Percentiles rank a stretch among this genome's conserved stretches.
Conservation (phyloP, 2,888 invertebrate species). For the Marronus borbonicus region DNA sequence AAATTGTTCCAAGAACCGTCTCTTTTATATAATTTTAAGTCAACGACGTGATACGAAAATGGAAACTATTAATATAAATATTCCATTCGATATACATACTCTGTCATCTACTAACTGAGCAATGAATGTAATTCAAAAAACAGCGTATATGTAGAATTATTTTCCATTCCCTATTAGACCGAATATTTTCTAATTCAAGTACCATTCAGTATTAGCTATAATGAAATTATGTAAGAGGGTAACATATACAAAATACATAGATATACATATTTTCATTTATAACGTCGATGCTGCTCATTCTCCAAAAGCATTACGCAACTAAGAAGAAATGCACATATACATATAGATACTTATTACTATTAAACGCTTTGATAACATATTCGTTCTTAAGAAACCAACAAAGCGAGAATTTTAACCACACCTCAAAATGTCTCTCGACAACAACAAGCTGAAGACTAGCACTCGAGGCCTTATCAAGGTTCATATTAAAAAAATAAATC, state of each 20-base stretch:
- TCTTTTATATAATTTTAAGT: no score
- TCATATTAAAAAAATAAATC: conserved; percentile 33
- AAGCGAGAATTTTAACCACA: conserved; percentile 42
- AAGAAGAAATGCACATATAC: conserved; percentile 21
- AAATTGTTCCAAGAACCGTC: no score
- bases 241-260: not conserved
- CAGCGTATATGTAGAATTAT: no score
- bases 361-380: conserved; percentile 22
- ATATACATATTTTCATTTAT: not conserved
- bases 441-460: not conserved
- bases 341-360: not conserved
- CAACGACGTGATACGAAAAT: no score
- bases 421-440: conserved; percentile 32
- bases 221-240: not conserved
- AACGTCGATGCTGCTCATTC: not conserved
- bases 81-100: no score
- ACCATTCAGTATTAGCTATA: not conserved
- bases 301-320: conserved; percentile 12
- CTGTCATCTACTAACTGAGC: no score
- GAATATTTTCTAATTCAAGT: not conserved
- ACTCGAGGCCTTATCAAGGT: conserved; percentile 41
- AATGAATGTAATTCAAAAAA: no score
- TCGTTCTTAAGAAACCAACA: conserved; percentile 36
- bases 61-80: no score
- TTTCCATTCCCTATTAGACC: not conserved